Evolutionary conservation across 2,113 vertebrate genomes (phyloP), one percentile per base, ranked within the genome.

Genomic region (Zapornia atra): DNA sequence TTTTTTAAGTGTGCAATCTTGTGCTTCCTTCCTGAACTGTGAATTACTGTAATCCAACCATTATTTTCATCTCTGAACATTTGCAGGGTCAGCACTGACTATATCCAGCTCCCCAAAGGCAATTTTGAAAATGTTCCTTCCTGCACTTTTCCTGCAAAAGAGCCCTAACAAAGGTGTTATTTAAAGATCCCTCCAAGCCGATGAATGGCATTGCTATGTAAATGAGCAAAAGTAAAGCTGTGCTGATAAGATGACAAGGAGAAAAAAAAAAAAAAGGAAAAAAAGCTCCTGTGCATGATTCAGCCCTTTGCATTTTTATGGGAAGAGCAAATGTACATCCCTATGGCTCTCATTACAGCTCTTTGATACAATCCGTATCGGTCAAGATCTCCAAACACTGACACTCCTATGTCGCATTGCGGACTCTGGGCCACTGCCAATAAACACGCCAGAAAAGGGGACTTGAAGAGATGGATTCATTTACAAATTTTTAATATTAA

Each of bases 41-140:
- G 86, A 96, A 95, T 92, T 93, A 65, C 96, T 63, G 51, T 89
- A 97, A 97, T 95, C 76, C 68, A 93, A 66, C 86, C 61, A 97
- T 86, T 96, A 92, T 87, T 96, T 94, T 83, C 56, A 76, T 81
- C 65, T 96, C 71, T 80, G 82, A 71, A 96, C 59, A 96, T 96
- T 86, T 96, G 95, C 94, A 95, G 48, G 86, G 91, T 96, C 93
- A 96, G 93, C 96, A 97, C 21, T 71, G 72, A 76, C 96, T 97
- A 97, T 94, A 96, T 92, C 76, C 31, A 95, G 82, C 61, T 96
- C 76, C 93, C 82, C n/a, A 86, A 94, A 92, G 69, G 95, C 94
- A 95, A 86, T 93, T 93, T 56, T 36, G 65, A 80, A 84, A 90
- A 79, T 42, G 50, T 83, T 96, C 83, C 81, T 94, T 97, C 90